Conservation (phyloP, 2,888 invertebrate genomes). For the Hybos culiciformis region DNA sequence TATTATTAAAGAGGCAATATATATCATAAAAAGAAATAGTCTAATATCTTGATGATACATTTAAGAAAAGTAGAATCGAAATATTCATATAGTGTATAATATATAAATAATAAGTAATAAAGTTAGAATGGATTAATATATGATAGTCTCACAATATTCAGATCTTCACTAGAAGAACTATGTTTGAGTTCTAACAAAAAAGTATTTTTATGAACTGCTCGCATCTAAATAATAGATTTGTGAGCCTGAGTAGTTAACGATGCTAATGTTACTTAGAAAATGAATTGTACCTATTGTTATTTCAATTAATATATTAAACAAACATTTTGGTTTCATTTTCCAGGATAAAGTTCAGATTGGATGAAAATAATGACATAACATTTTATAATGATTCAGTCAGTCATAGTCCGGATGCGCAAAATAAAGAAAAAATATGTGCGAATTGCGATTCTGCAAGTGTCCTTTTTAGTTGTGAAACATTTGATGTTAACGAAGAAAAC, state of each 20-base stretch:
- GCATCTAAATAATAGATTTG: not conserved
- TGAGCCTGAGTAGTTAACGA: not conserved
- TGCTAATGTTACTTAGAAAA: not conserved
- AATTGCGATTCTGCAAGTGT: constrained; percentile 37
- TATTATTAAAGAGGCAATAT: no score
- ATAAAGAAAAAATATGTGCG: constrained; percentile 27
- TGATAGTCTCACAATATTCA: no score
- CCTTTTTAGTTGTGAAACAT: constrained; percentile 54
- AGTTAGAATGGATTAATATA: no score
- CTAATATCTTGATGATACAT: no score
- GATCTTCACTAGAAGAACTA: no score
- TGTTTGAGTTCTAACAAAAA: not conserved
- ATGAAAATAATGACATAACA: constrained; percentile 48
- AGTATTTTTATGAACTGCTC: not conserved
- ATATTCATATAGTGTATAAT: no score
- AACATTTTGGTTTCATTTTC: constrained; percentile 18
- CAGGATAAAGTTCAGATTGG: constrained; percentile 36
- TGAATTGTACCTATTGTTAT: not conserved
- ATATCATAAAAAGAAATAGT: no score
- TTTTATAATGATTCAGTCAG: constrained; percentile 44
- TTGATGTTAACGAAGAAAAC: constrained; percentile 38
- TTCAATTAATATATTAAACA: not conserved
- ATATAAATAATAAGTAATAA: no score
- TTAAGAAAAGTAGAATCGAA: no score
- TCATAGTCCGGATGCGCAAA: constrained; percentile 25